Evolutionary conservation across 2,113 vertebrate genomes (phyloP).

Genomic region (Passer domesticus): DNA sequence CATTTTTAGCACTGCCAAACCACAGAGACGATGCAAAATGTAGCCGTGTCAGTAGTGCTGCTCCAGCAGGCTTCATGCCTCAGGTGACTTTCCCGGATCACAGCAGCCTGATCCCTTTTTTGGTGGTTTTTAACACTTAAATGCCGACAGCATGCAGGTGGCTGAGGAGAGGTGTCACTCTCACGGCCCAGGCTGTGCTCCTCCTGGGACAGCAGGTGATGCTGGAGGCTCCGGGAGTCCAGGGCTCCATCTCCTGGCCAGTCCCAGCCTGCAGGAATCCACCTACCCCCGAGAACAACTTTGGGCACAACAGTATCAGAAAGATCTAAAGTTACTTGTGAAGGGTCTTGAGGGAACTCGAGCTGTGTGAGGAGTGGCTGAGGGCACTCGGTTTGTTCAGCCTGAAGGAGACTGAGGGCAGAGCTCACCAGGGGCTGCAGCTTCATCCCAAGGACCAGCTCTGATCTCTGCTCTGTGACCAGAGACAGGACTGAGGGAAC

Average conservation of each 20-base stretch:
- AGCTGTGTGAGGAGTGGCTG: background rate
- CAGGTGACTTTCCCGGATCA: background rate
- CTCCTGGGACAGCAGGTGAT: background rate
- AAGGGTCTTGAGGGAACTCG: background rate
- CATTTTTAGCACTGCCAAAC: background rate
- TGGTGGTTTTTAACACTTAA: background rate
- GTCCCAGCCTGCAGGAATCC: background rate
- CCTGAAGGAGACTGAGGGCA: background rate
- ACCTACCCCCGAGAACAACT: too few relatives aligned
- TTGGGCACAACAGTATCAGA: background rate
- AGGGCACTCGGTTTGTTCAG: background rate
- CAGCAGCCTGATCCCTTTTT: background rate
- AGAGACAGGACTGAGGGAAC: background rate
- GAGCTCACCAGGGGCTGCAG: background rate
- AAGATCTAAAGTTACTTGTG: background rate
- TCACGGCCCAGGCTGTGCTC: background rate
- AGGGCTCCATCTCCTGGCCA: background rate
- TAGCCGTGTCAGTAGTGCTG: fast-evolving
- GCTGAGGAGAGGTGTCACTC: background rate
- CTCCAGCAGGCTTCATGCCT: background rate
- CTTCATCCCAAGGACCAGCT: background rate
- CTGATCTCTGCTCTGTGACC: background rate
- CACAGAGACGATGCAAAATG: background rate
- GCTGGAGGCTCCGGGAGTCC: background rate
- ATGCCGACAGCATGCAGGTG: background rate